Evolutionary conservation across 2,797 vertebrate genomes (phyloP).

Genomic region (Thaleichthys pacificus): DNA sequence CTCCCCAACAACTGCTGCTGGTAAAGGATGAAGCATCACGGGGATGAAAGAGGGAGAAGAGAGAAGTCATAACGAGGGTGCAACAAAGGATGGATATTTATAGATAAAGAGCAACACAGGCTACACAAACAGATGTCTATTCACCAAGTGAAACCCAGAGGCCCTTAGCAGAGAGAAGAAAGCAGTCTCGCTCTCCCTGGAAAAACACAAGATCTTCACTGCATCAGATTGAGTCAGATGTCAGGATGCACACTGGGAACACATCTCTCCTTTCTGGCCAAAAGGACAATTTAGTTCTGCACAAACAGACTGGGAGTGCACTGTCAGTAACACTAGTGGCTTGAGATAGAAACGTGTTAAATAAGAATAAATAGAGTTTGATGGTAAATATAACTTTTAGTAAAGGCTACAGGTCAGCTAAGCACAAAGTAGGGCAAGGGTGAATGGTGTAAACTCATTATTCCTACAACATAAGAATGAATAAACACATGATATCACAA

Average conservation of each 20-base stretch:
- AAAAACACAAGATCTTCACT: slow-evolving; percentile 65
- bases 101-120: slow-evolving; percentile 35
- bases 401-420: no score
- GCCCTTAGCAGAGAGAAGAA: slow-evolving; percentile 37
- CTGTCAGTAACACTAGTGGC: slow-evolving; percentile 42
- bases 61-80: slow-evolving; percentile 22
- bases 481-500: no score
- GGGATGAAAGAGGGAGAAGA: slow-evolving; percentile 27
- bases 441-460: no score
- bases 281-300: slow-evolving; percentile 51
- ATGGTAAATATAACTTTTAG: neutral
- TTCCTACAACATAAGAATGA: no score
- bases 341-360: slow-evolving; percentile 17
- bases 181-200: slow-evolving; percentile 32
- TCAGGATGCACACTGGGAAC: slow-evolving; percentile 41
- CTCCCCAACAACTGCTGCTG: no score
- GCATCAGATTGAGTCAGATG: slow-evolving; percentile 43
- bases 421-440: no score
- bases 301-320: slow-evolving; percentile 11
- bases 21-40: slow-evolving; percentile 35
- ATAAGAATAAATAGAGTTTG: neutral
- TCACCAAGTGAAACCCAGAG: slow-evolving; percentile 44
- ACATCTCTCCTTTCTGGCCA: slow-evolving; percentile 40
- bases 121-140: slow-evolving; percentile 66
- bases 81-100: slow-evolving; percentile 52